Base-by-base conservation (phyloP, 1,140 invertebrate genomes). In the Onthophagus taurus region DNA sequence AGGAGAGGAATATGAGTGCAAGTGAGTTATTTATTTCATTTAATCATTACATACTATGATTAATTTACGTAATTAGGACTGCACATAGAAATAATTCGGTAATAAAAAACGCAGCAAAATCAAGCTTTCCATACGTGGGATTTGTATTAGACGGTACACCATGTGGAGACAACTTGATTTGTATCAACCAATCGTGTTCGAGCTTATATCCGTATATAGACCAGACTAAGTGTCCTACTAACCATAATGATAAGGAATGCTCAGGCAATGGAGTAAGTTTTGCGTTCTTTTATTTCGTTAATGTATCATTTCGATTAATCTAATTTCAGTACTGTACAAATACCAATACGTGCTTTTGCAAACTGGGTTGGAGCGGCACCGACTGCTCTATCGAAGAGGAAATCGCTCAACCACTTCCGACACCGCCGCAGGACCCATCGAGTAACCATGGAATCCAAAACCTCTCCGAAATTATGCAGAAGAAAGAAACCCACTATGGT, bases 121-220 rank as follows among this genome's bases (percentile, higher is more conserved):
- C 31, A 77, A 76, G 34, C 42, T 50, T 36, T 67, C 71, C 17
- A 78, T 80, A 77, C 29, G 70, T 84, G 54, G 88, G 89, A 1
- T 68, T 94, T 41, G 87, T 93, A 16, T 72, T 76, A 46, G 89
- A 94, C 68, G 90, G 90, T 7, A 91, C 89, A 16, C 84, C 85
- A n/a, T 95, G 90, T 64, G 88, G 86, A 20, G 83, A 89, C 53
- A 84, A 89, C 68, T 74, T 86, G 62, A 85, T 95, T 58, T 95
- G 90, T 70, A 75, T 92, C 45, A 95, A 95, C 75, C 89, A 93
- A 69, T 87, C 89, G 14, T 95, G 90, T 66, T 76, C 80, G 23
- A 87, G 77, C 58, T 75, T 89, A 43, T 87, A 83, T 65, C 81
- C 82, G 7, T 79, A 81, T 66, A 78, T 89, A 26, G 83, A 87